Evolutionary conservation across 2,888 invertebrate genomes (phyloP).

Genomic region (Pasiphila rectangulata): DNA sequence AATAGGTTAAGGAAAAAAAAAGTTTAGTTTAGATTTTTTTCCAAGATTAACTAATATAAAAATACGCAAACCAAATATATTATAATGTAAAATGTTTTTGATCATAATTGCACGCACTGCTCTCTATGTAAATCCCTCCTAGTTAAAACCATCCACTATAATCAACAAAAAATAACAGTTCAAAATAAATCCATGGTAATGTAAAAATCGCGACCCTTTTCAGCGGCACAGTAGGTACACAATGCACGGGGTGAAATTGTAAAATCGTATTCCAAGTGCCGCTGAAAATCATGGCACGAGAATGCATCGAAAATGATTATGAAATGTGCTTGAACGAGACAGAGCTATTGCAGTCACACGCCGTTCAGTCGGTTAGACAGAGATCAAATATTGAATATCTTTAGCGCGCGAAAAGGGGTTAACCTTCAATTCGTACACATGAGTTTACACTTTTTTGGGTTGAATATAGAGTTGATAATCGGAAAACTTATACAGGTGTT

Average conservation of each 20-base stretch:
- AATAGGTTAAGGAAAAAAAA: too few species aligned
- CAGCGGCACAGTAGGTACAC: conserved; percentile 9
- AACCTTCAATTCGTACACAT: conserved; percentile 38
- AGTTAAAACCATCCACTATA: background rate
- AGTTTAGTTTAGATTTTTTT: too few species aligned
- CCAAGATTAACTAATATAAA: too few species aligned
- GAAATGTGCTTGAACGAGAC: conserved; percentile 74
- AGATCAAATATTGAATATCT: conserved; percentile 80
- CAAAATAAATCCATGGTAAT: conserved; percentile 6
- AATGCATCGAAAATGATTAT: conserved; percentile 80
- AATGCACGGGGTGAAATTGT: conserved; percentile 45
- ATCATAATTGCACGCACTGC: too few species aligned
- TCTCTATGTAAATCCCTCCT: too few species aligned
- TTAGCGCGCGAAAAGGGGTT: conserved; percentile 49
- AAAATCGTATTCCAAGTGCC: conserved; percentile 60
- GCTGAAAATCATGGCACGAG: conserved; percentile 77
- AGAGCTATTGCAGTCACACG: conserved; percentile 70
- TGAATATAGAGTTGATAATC: conserved; percentile 55
- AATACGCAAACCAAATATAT: too few species aligned
- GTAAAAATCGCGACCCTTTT: conserved; percentile 24
- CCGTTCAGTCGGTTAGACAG: conserved; percentile 76
- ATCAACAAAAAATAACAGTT: background rate
- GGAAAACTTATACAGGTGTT: conserved; percentile 38
- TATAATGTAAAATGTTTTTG: too few species aligned
- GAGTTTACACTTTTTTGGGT: conserved; percentile 55